Percentiles rank a stretch among this genome's conserved stretches.
Evolutionary conservation across 2,797 vertebrate species (phyloP).

Genomic region (Mallotus villosus): DNA sequence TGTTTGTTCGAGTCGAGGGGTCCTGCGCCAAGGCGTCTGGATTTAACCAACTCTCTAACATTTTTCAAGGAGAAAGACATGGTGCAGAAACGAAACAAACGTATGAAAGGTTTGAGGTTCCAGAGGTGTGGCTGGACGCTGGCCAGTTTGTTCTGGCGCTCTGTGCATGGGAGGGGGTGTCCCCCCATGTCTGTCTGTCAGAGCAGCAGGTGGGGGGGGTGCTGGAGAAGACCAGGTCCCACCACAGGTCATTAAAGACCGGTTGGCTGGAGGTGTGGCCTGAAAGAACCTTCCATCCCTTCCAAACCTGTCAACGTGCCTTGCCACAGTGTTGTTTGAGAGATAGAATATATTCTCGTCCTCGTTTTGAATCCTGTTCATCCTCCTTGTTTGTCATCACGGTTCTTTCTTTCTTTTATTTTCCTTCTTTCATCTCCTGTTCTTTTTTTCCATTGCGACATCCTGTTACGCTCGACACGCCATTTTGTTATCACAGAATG

Average conservation of each 20-base stretch:
- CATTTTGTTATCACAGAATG: neutral
- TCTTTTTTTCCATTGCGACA: neutral
- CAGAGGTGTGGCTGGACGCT: neutral
- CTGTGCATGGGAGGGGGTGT: neutral
- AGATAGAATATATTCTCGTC: neutral
- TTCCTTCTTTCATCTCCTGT: conserved; percentile 10
- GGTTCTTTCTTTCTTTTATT: neutral
- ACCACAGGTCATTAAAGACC: neutral
- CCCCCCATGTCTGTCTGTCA: conserved; percentile 4
- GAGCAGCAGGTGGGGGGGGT: neutral
- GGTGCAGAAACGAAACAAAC: too few relatives aligned
- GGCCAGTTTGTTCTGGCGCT: too few relatives aligned
- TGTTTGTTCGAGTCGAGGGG: neutral
- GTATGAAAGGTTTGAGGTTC: neutral
- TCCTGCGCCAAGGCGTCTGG: neutral
- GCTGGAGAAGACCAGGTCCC: too few relatives aligned
- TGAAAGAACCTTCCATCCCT: conserved; percentile 5
- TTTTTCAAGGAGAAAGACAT: too few relatives aligned
- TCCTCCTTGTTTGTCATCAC: too few relatives aligned
- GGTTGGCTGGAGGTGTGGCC: neutral
- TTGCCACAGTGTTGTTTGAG: neutral
- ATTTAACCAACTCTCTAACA: too few relatives aligned
- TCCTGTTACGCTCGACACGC: neutral
- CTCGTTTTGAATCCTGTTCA: too few relatives aligned
- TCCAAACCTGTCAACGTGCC: neutral